Evolutionary conservation across 2,888 invertebrate species (phyloP), one percentile per base, ranked within the genome.

Genomic region (Caenorhabditis sp.): DNA sequence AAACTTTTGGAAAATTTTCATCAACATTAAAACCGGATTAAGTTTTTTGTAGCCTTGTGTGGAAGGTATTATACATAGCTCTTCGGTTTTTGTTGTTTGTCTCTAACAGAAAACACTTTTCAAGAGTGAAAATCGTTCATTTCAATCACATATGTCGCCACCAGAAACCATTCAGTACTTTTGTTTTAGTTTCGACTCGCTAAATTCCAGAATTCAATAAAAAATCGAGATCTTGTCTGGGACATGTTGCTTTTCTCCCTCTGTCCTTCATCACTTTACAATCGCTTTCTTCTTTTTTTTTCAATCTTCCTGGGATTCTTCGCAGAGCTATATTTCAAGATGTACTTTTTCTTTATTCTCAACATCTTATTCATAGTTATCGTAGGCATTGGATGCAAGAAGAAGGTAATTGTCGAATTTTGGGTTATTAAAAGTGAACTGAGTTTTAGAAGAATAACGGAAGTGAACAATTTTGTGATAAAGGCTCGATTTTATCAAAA

Each of bases 341-440:
- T 54, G 54, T 54, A 54, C 26, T 24, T 26, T 26, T 54, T 54
- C 54, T 24, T 54, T 22, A 22, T 59, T 59, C 59, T 59, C 16
- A 59, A 59, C 22, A 38, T 59, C 22, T n/a, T 19, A 10, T 38
- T 59, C 59, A 14, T 61, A 1, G 41, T 41, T 14, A 5, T 61
- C 41, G 38, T 61, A 22, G 41, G 41, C 38, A 38, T 61, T 12
- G 61, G 61, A 24, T 61, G 61, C 12, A 61, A 61, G 41, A 61
- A 61, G 16, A 35, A 61, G 10, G 61, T 61, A 12, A 41, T 24
- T 41, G 41, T 14, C 19, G 1, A 4, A 7, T n/a, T 26, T 24
- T n/a, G 2, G 14, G 6, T 14, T 28, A 41, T 54, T 19, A 4
- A 26, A 54, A 54, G 10, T 0, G 3, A 0, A 14, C 10, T 4